Evolutionary conservation across 2,797 vertebrate genomes (phyloP).

Genomic region (Acestrorhynchus altus): DNA sequence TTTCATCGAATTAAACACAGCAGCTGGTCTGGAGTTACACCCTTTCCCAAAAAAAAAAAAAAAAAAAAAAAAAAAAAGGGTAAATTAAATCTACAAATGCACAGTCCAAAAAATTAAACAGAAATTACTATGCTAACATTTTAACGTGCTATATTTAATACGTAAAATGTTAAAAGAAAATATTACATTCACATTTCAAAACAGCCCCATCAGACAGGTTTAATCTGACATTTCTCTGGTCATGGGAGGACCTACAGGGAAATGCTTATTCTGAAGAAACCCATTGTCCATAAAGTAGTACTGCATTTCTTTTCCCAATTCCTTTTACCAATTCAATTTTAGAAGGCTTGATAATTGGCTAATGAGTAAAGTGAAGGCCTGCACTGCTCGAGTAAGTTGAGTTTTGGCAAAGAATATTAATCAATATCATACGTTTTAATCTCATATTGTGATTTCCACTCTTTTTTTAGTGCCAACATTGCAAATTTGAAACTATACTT

Average conservation of each 20-base stretch:
- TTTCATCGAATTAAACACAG: too few relatives aligned
- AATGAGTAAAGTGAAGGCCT: too few relatives aligned
- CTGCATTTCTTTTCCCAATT: neutral
- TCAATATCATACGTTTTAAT: too few relatives aligned
- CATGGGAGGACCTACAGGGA: neutral
- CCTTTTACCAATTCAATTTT: too few relatives aligned
- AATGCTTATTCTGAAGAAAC: neutral
- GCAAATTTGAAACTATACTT: too few relatives aligned
- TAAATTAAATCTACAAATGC: conserved; percentile 69
- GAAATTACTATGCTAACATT: conserved; percentile 81
- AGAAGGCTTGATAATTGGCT: too few relatives aligned
- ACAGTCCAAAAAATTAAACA: conserved; percentile 58
- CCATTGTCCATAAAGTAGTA: neutral
- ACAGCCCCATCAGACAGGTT: conserved; percentile 5
- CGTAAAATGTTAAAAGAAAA: conserved; percentile 80
- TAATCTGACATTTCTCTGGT: conserved; percentile 72
- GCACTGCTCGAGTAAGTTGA: too few relatives aligned
- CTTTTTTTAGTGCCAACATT: too few relatives aligned
- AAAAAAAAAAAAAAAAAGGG: conserved; percentile 61
- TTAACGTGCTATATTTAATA: conserved; percentile 74
- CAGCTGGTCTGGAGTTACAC: too few relatives aligned
- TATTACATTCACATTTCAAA: conserved; percentile 69
- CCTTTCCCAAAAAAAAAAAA: conserved; percentile 58
- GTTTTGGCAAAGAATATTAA: too few relatives aligned
- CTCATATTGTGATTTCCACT: too few relatives aligned